Percentiles rank a stretch among this genome's conserved stretches.
phyloP scores from a whole-genome alignment of 2,113 vertebrate genomes.

The Trogon surrucura region DNA sequence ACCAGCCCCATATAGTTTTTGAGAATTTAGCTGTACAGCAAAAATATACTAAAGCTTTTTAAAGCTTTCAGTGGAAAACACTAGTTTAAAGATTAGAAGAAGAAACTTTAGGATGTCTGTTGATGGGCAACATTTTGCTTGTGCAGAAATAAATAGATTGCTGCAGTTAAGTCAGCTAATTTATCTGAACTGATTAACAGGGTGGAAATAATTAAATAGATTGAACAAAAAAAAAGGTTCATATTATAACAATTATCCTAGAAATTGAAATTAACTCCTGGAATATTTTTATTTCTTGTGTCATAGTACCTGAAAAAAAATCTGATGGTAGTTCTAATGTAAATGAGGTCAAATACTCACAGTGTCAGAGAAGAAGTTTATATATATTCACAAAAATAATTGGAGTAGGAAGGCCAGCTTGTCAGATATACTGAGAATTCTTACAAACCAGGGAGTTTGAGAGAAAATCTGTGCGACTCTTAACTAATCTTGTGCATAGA shows the following conservation, averaged over 20 bases:
- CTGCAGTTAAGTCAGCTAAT: conserved; percentile 2
- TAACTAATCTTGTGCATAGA: neutral
- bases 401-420: conserved; percentile 42
- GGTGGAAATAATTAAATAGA: conserved; percentile 6
- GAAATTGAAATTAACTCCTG: neutral
- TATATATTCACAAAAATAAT: conserved; percentile 52
- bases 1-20: neutral
- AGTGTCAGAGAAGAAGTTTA: neutral
- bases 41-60: neutral
- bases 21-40: neutral
- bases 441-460: conserved; percentile 5
- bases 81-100: neutral
- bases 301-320: neutral
- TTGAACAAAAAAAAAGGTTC: neutral
- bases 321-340: neutral
- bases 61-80: neutral
- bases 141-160: neutral
- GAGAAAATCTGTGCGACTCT: neutral
- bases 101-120: neutral
- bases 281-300: conserved; percentile 16
- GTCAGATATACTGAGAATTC: conserved; percentile 23
- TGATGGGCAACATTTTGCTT: neutral
- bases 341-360: conserved; percentile 32
- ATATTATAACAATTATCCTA: neutral
- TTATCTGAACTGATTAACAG: conserved; percentile 28